Base-by-base conservation (phyloP, 2,888 invertebrate species). In the Stenolophus ochropezus region DNA sequence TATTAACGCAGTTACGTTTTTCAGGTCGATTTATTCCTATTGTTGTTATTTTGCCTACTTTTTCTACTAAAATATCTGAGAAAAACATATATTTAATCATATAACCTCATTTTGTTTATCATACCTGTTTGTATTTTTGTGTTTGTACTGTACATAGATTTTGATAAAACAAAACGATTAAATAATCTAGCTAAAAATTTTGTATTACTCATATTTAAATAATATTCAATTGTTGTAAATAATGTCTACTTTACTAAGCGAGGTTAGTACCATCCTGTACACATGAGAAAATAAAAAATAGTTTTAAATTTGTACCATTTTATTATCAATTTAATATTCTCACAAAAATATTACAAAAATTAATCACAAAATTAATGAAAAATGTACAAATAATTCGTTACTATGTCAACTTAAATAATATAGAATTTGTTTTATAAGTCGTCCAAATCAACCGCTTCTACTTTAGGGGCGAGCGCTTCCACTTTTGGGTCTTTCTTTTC, bases 1-100 rank as follows among this genome's bases (percentile, higher is more conserved):
- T 91, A 86, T 97, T 93, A 0, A 98, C 91, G 85, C 96, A 95
- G 89, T 98, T 98, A 56, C 96, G 92, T 85, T 94, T 94, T 33
- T 92, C 91, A 6, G 96, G 96, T 8, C 97, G 91, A 88, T 98
- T 98, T 82, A 98, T 95, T n/a, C 95, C 97, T 79, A 98, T 93
- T 71, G 95, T 91, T 25, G 94, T 94, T 11, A 97, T 90, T 20
- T 91, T 88, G 5, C 93, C 93, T 82, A 92, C 90, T 84, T 93
- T 93, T 83, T 94, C 94, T 4, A 93, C 85, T 82, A 89, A 73
- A 33, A 88, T 83, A 79, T 83, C 86, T 86, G 78, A 73, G 84
- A 84, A 25, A 58, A 69, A 71, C 8, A 4, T 58, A 80, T 65
- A 82, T 58, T 81, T 42, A 58, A 33, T 6, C 20, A 27, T 78